phyloP scores from a whole-genome alignment of 2,888 invertebrate genomes.

The Dermolepida albohirtum region DNA sequence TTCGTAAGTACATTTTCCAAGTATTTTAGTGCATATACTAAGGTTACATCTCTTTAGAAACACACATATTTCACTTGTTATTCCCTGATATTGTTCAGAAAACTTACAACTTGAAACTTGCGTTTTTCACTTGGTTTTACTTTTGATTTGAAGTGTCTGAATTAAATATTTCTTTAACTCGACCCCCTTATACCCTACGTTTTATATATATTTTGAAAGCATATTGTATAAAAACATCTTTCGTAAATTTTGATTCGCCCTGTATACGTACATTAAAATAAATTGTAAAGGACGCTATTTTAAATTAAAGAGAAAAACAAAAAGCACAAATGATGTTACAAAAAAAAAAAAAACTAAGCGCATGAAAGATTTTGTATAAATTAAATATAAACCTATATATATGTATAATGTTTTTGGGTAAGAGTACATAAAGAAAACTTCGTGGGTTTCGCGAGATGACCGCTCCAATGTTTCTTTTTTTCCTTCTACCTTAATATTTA shows the following conservation, averaged over 20 bases:
- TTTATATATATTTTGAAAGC: no score
- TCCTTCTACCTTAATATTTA: not conserved
- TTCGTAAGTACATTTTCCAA: no score
- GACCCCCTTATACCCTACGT: no score
- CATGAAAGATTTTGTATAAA: conserved; percentile 20
- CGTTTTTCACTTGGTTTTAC: no score
- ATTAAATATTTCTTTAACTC: no score
- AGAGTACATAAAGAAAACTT: conserved; percentile 7
- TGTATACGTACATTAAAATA: conserved; percentile 12
- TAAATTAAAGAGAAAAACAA: not conserved
- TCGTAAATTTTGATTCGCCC: conserved; percentile 8
- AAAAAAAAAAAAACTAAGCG: not conserved
- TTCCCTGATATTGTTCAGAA: no score
- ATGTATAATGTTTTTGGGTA: conserved; percentile 27
- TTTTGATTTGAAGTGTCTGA: no score
- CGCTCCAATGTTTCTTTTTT: not conserved
- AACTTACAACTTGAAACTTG: no score
- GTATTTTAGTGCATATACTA: no score
- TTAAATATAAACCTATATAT: conserved; percentile 11
- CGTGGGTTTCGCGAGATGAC: conserved; percentile 9
- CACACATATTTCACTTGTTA: no score
- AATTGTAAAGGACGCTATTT: conserved; percentile 18
- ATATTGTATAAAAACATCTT: not conserved
- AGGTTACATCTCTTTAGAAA: no score
- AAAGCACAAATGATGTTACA: conserved; percentile 2